These are phyloP conservation scores for Syngnathus floridae DNA, from an alignment of 2,113 vertebrate species.

Conservation along the genomic window DNA sequence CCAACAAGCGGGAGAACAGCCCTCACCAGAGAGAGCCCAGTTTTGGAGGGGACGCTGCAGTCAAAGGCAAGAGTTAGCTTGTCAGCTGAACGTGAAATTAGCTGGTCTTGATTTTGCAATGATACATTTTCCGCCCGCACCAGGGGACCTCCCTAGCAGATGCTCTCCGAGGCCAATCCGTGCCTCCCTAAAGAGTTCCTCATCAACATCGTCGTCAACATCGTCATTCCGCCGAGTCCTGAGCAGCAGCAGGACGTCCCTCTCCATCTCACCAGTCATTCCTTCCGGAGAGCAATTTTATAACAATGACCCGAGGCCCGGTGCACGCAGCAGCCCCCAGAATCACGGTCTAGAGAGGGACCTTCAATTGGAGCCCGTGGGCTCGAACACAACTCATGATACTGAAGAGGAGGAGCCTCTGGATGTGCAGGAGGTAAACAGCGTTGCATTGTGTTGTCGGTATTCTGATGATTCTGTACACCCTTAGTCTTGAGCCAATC, in stretches of 20 bases:
- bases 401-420: constrained; percentile 71
- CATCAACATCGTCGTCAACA: constrained; percentile 65
- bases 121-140: not conserved
- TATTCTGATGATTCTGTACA: not conserved
- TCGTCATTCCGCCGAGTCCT: constrained; percentile 69
- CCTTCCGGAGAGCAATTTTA: constrained; percentile 52
- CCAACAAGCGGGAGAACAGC: constrained; percentile 72
- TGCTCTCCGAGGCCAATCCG: constrained; percentile 66
- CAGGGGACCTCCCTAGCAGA: constrained; percentile 36
- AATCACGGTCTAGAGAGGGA: constrained; percentile 43
- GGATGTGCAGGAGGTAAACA: constrained; percentile 84
- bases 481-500: not conserved
- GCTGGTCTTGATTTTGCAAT: not conserved
- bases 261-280: constrained; percentile 52
- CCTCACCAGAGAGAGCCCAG: constrained; percentile 52
- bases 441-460: not conserved
- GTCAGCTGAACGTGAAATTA: not conserved
- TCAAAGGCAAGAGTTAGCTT: constrained; percentile 48
- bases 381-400: constrained; percentile 57
- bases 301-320: constrained; percentile 61
- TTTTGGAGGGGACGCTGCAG: constrained; percentile 64
- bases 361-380: constrained; percentile 60
- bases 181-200: constrained; percentile 64
- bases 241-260: constrained; percentile 62
- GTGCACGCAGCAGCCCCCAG: constrained; percentile 43